Conservation (phyloP, 2,113 vertebrate species). For the Xenopus borealis region DNA sequence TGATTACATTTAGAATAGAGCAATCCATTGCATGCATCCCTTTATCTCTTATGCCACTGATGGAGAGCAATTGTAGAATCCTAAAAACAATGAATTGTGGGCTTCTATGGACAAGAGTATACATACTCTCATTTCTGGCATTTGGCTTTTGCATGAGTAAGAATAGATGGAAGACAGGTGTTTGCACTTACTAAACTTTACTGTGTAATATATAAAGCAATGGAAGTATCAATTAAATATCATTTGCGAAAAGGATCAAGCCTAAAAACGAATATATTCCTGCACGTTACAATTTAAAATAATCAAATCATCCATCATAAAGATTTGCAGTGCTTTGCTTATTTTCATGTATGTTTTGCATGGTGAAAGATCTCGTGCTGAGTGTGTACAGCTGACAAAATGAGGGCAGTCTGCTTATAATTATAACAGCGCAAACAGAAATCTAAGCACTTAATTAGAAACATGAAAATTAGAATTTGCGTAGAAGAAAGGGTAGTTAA, state of each 20-base stretch:
- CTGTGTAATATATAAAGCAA: background rate
- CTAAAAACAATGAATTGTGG: conserved; percentile 3
- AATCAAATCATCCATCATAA: too few species aligned
- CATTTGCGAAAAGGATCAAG: background rate
- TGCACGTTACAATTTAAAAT: too few species aligned
- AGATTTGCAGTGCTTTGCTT: too few species aligned
- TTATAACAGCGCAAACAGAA: conserved; percentile 11
- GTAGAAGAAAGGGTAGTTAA: conserved; percentile 14
- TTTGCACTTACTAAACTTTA: background rate
- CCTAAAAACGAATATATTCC: background rate
- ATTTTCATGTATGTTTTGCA: conserved; percentile 9
- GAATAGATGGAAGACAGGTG: conserved; percentile 2
- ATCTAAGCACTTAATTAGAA: conserved; percentile 32
- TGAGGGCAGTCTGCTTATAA: conserved; percentile 17
- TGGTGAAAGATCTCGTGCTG: background rate
- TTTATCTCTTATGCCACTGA: conserved; percentile 22
- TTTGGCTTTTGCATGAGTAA: background rate
- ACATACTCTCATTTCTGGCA: background rate
- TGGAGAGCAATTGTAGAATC: background rate
- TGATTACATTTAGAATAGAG: conserved; percentile 29
- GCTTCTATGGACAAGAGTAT: background rate
- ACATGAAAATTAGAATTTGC: conserved; percentile 33
- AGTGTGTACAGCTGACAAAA: conserved; percentile 5
- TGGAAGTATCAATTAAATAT: conserved; percentile 11
- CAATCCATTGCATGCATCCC: conserved; percentile 20